Evolutionary conservation across 2,113 vertebrate genomes (phyloP).

Genomic region (Paracanthobrama guichenoti): DNA sequence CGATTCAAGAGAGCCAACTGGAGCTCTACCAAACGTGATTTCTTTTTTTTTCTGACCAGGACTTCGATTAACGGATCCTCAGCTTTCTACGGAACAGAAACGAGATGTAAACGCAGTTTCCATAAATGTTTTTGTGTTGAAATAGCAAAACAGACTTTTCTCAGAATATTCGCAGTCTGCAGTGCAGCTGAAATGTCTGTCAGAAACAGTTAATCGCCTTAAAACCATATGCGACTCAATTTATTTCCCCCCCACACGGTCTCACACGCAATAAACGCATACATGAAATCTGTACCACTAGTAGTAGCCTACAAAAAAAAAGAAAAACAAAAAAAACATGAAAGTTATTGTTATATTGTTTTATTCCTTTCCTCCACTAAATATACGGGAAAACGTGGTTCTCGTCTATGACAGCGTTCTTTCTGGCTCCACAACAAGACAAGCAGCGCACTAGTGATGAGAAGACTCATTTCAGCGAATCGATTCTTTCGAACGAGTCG

Average conservation of each 20-base stretch:
- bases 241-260: too few relatives aligned
- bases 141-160: background rate
- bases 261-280: background rate
- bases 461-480: background rate
- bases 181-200: background rate
- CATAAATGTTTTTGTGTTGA: background rate
- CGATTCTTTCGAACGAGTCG: background rate
- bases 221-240: constrained; percentile 18
- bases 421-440: background rate
- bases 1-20: background rate
- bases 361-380: background rate
- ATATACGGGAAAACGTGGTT: background rate
- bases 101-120: background rate
- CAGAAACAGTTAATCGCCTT: constrained; percentile 23
- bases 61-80: background rate
- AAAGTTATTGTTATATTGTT: background rate
- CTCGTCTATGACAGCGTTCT: background rate
- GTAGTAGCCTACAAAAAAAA: background rate
- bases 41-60: too few relatives aligned
- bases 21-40: background rate
- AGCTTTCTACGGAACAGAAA: background rate
- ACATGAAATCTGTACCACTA: background rate
- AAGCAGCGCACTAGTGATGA: background rate
- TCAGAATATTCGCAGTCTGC: background rate
- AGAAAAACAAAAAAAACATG: background rate